A percentile compares a stretch with the other conserved stretches of the same genome.
phyloP scores from a whole-genome alignment of 2,113 vertebrate species.

The Cyrtonyx montezumae region DNA sequence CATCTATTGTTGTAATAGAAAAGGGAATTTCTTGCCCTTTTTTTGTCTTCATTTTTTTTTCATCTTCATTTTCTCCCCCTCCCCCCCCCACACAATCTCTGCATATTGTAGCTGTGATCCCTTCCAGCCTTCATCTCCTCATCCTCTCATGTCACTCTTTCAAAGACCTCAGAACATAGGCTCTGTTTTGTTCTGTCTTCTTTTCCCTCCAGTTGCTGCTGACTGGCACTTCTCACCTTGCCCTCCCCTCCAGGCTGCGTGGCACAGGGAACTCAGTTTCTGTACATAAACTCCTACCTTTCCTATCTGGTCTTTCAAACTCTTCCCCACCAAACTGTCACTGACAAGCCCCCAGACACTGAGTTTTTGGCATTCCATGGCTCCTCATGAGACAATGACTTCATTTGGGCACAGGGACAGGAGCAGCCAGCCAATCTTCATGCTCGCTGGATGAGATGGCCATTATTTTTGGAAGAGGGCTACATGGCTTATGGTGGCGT shows the following conservation, averaged over 20 bases:
- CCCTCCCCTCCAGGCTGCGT: neutral
- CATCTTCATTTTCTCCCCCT: no score
- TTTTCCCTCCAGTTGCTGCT: neutral
- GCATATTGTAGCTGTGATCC: neutral
- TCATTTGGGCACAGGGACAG: neutral
- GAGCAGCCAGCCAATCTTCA: accelerated
- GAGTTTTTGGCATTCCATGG: neutral
- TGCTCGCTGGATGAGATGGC: neutral
- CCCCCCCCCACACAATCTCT: neutral
- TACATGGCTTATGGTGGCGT: neutral
- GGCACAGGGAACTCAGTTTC: neutral
- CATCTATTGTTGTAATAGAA: neutral
- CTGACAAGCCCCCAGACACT: neutral
- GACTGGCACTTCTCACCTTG: neutral
- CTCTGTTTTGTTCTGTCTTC: neutral
- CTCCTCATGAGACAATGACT: neutral
- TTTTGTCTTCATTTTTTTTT: neutral
- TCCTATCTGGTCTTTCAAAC: neutral
- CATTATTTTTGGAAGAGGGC: neutral
- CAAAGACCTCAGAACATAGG: neutral
- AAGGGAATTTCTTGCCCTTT: slow-evolving; percentile 1
- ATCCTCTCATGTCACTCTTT: neutral
- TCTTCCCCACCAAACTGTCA: accelerated
- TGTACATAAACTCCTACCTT: neutral
- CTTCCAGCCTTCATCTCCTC: neutral